These are phyloP conservation scores for Drosophila nannoptera DNA, from an alignment of 1,140 invertebrate species.

Conservation along the genomic window DNA sequence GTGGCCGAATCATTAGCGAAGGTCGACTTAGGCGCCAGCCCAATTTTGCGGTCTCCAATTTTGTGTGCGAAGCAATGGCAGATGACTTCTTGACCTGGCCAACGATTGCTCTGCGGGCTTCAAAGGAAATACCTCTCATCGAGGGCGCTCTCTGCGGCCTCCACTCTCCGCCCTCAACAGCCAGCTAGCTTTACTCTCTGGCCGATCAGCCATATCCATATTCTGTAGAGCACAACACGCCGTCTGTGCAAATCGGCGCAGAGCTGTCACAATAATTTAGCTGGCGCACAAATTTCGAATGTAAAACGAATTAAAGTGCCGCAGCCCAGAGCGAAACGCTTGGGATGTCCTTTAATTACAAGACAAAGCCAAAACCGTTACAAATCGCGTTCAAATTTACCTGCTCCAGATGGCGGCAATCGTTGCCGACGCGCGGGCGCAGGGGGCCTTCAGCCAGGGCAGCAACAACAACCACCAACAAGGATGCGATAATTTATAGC, in stretches of 20 bases:
- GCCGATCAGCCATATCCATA: constrained; percentile 14
- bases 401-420: constrained; percentile 38
- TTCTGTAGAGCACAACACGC: constrained; percentile 46
- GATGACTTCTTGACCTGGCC: constrained; percentile 9
- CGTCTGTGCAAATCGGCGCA: constrained; percentile 9
- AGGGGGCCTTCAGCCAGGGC: neutral
- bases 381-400: constrained; percentile 79
- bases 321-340: constrained; percentile 36
- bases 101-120: too few species aligned
- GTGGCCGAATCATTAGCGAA: constrained; percentile 43
- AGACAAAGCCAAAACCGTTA: constrained; percentile 73
- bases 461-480: constrained; percentile 65
- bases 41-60: constrained; percentile 44
- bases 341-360: constrained; percentile 54
- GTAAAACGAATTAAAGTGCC: constrained; percentile 23
- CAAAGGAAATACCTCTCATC: too few species aligned
- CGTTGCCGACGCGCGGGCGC: neutral
- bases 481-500: constrained; percentile 78
- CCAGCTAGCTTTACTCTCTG: too few species aligned
- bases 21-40: neutral
- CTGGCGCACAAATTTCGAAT: constrained; percentile 3
- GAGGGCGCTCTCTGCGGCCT: too few species aligned
- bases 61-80: neutral
- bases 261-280: constrained; percentile 67
- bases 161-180: too few species aligned